Percentiles rank a stretch among this genome's conserved stretches.
Conservation (phyloP, 2,113 vertebrate genomes). For the Syngnathus typhle region DNA sequence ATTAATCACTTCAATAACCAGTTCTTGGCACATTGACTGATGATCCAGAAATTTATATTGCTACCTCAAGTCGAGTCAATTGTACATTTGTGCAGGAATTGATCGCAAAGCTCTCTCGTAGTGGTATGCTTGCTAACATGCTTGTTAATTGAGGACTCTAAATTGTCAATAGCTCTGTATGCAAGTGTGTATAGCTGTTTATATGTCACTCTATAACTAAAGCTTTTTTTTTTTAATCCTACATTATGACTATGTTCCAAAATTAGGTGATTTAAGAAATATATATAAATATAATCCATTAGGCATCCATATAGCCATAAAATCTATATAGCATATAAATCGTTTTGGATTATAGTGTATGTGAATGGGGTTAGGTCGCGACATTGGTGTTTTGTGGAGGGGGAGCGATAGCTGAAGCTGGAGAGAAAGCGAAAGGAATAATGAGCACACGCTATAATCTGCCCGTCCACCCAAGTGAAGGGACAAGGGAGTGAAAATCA, state of each 20-base stretch:
- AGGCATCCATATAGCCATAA: too few species aligned
- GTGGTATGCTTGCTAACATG: neutral
- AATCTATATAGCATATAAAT: neutral
- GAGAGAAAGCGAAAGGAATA: neutral
- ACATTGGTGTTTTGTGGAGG: neutral
- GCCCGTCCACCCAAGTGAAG: constrained; percentile 14
- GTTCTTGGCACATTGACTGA: neutral
- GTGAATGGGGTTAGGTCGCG: neutral
- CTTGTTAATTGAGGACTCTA: too few species aligned
- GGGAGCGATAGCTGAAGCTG: neutral
- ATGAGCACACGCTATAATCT: constrained; percentile 43
- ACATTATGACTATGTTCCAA: too few species aligned
- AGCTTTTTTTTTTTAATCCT: too few species aligned
- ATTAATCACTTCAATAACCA: neutral
- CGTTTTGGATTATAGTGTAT: neutral
- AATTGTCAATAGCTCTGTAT: too few species aligned
- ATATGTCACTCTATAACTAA: too few species aligned
- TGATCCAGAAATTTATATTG: neutral
- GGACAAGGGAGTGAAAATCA: constrained; percentile 32
- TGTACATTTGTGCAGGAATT: neutral
- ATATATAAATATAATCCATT: too few species aligned
- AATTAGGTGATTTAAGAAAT: too few species aligned
- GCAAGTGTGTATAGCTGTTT: too few species aligned
- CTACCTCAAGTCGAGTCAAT: neutral
- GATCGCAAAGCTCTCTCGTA: neutral